Conservation (phyloP, 2,888 invertebrate species). For the Epirrita christyi region DNA sequence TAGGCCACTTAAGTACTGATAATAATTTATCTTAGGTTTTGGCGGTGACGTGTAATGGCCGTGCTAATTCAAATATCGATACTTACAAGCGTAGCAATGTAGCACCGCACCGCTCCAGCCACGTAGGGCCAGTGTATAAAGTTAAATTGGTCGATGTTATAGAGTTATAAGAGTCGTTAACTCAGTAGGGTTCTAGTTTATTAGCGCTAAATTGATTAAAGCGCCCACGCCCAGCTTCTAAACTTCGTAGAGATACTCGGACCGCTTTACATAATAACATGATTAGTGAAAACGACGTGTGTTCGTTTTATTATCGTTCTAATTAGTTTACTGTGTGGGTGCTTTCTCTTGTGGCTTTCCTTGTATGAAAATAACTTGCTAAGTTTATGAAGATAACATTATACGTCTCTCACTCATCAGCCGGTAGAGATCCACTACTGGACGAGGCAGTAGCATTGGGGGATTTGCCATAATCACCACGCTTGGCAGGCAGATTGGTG, state of each 20-base stretch:
- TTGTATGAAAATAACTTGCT: background rate
- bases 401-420: too few relatives aligned
- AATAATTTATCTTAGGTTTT: background rate
- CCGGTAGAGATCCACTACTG: too few relatives aligned
- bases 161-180: slow-evolving; percentile 58
- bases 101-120: slow-evolving; percentile 1
- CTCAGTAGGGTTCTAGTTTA: slow-evolving; percentile 59
- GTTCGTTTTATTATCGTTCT: slow-evolving; percentile 27
- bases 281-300: slow-evolving; percentile 31
- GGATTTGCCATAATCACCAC: too few relatives aligned
- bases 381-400: too few relatives aligned
- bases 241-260: slow-evolving; percentile 35
- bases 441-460: too few relatives aligned
- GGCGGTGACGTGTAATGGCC: too few relatives aligned
- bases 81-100: background rate
- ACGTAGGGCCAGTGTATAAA: slow-evolving; percentile 17
- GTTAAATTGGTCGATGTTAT: slow-evolving; percentile 45
- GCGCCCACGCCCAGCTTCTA: slow-evolving; percentile 54
- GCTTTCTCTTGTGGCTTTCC: background rate
- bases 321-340: slow-evolving; percentile 29
- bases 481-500: too few relatives aligned
- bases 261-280: slow-evolving; percentile 35
- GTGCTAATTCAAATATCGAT: background rate
- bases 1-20: too few relatives aligned
- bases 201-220: slow-evolving; percentile 70